These are phyloP conservation scores for Formica exsecta DNA, from an alignment of 1,140 invertebrate species.

Conservation along the genomic window DNA sequence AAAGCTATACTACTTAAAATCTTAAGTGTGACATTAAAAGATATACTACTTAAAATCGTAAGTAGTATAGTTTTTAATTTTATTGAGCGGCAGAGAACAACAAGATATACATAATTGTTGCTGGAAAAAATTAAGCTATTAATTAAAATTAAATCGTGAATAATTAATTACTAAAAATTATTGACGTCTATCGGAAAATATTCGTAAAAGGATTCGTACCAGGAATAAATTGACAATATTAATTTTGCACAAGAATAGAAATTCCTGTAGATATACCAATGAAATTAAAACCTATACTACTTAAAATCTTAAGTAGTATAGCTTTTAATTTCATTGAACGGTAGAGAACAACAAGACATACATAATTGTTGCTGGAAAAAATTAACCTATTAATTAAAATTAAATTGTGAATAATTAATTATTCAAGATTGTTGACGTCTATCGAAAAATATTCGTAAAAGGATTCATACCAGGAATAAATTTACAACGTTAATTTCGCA, in stretches of 20 bases:
- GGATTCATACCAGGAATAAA: background rate
- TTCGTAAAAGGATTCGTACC: background rate
- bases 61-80: too few relatives aligned
- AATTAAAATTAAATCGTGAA: too few relatives aligned
- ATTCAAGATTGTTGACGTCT: background rate
- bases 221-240: conserved; percentile 24
- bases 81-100: background rate
- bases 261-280: conserved; percentile 37
- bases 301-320: too few relatives aligned
- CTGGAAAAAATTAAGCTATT: background rate
- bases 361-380: background rate
- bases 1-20: too few relatives aligned
- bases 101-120: background rate
- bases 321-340: too few relatives aligned
- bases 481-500: conserved; percentile 23
- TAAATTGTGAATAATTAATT: background rate
- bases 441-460: background rate
- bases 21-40: too few relatives aligned
- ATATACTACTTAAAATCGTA: too few relatives aligned
- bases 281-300: too few relatives aligned
- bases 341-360: background rate
- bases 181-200: background rate
- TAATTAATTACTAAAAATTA: background rate
- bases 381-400: background rate
- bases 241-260: conserved; percentile 9